A percentile compares a stretch with the other conserved stretches of the same genome.
Evolutionary conservation across 2,113 vertebrate genomes (phyloP).

Genomic region (Pipra filicauda): DNA sequence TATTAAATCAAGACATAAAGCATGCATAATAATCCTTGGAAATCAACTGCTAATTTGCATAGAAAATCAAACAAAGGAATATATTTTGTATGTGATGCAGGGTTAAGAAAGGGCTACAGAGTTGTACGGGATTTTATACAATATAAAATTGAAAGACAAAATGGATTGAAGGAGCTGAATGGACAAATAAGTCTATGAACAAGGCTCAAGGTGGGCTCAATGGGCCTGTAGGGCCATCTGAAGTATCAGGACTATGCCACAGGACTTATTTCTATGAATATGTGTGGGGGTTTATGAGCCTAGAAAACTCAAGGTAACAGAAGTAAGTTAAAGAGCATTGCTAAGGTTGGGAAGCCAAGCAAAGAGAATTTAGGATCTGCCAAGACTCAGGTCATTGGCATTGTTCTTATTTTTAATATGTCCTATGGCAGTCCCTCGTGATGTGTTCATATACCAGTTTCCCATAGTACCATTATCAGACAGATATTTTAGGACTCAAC

Average conservation of each 20-base stretch:
- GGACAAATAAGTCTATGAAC: background rate
- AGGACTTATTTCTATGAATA: background rate
- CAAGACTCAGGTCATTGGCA: background rate
- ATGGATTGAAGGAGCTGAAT: background rate
- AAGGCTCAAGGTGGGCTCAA: background rate
- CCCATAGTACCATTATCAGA: background rate
- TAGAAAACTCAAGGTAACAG: background rate
- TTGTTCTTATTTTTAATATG: background rate
- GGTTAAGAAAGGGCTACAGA: background rate
- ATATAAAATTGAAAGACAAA: background rate
- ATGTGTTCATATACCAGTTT: background rate
- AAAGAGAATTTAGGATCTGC: background rate
- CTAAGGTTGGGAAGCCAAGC: background rate
- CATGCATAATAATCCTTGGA: background rate
- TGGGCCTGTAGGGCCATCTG: background rate
- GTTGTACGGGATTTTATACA: background rate
- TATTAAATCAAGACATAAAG: slow-evolving; percentile 27
- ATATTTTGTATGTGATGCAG: background rate
- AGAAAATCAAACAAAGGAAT: background rate
- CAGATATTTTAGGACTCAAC: background rate
- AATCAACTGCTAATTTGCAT: background rate
- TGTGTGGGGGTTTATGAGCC: rapidly evolving
- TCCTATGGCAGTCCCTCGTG: background rate
- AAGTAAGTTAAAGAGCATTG: background rate
- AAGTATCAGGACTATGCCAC: background rate